These are phyloP conservation scores for Diabrotica balteata DNA, from an alignment of 2,888 invertebrate species.

Conservation along the genomic window DNA sequence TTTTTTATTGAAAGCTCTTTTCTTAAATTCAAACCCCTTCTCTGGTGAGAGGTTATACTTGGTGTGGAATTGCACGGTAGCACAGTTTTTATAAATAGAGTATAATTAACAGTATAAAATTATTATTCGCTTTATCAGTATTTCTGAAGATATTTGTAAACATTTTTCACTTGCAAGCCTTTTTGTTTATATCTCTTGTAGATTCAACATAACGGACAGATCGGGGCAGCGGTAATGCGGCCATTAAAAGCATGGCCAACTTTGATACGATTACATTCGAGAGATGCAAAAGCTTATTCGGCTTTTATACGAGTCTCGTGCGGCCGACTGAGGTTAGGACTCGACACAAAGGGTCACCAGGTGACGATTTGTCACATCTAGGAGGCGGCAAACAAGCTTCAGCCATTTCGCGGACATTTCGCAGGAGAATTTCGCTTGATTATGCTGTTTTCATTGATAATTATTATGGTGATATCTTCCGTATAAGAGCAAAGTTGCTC, in stretches of 20 bases:
- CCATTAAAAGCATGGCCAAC: constrained; percentile 51
- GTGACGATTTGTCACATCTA: constrained; percentile 63
- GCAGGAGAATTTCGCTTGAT: constrained; percentile 46
- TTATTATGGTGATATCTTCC: constrained; percentile 43
- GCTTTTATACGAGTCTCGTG: constrained; percentile 57
- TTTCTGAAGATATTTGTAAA: no score
- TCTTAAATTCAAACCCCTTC: no score
- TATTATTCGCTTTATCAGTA: no score
- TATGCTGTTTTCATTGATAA: constrained; percentile 44
- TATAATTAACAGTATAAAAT: no score
- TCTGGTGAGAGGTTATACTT: no score
- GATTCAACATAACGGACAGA: constrained; percentile 18
- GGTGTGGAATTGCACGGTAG: no score
- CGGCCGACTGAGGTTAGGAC: constrained; percentile 55
- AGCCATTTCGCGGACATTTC: constrained; percentile 58
- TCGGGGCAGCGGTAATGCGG: constrained; percentile 53
- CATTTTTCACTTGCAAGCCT: neutral
- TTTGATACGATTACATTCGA: constrained; percentile 55
- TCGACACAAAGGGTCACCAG: constrained; percentile 60
- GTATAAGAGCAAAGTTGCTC: constrained; percentile 14
- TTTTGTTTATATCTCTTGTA: constrained; percentile 27
- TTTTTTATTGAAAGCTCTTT: no score
- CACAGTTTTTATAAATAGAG: no score
- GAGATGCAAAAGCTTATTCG: constrained; percentile 46
- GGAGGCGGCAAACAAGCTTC: constrained; percentile 56